Percentiles rank a stretch among this genome's conserved stretches.
These are phyloP conservation scores for Digitonthophagus gazella DNA, from an alignment of 2,888 invertebrate species.

Conservation along the genomic window DNA sequence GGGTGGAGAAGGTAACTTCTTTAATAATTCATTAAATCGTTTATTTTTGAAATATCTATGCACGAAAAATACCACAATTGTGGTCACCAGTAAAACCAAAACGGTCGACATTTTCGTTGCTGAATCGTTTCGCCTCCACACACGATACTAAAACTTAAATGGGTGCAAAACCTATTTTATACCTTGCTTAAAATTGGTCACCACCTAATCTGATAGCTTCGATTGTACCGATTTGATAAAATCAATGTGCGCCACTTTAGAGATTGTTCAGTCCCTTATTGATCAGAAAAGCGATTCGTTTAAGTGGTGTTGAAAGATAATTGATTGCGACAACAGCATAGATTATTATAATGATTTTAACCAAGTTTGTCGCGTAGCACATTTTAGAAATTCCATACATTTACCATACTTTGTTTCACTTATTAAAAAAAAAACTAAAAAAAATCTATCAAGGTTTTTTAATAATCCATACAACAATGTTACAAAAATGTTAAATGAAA, in stretches of 20 bases:
- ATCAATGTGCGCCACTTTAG: background rate
- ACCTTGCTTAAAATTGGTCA: background rate
- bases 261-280: background rate
- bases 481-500: too few relatives aligned
- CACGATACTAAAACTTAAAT: background rate
- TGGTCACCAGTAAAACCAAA: conserved; percentile 13
- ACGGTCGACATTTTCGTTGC: conserved; percentile 23
- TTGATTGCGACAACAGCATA: background rate
- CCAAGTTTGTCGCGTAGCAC: background rate
- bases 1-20: conserved; percentile 39
- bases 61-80: conserved; percentile 9
- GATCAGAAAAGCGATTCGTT: background rate
- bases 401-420: too few relatives aligned
- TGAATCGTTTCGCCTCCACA: background rate
- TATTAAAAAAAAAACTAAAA: too few relatives aligned
- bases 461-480: too few relatives aligned
- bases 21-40: conserved; percentile 25
- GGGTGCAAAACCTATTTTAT: background rate
- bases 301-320: background rate
- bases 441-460: too few relatives aligned
- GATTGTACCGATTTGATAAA: background rate
- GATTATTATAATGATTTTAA: background rate
- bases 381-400: too few relatives aligned
- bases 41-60: conserved; percentile 25
- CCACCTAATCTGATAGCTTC: background rate